Evolutionary conservation across 2,888 invertebrate species (phyloP).

Genomic region (Lycophotia porphyrea): DNA sequence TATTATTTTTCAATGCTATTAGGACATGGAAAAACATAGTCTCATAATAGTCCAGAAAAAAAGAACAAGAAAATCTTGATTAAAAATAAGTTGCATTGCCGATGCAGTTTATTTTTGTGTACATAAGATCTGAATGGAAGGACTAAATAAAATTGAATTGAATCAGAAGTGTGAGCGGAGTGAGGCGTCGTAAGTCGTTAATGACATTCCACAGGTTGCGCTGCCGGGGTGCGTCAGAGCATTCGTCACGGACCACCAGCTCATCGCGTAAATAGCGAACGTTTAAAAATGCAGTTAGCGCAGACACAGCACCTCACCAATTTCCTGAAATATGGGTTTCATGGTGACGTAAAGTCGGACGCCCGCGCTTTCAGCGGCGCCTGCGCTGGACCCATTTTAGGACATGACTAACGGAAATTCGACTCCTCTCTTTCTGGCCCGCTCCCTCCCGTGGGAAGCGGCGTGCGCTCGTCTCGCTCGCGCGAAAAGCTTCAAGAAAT

Average conservation of each 20-base stretch:
- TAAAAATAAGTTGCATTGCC: conserved; percentile 1
- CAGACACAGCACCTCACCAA: conserved; percentile 77
- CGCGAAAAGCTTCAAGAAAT: conserved; percentile 90
- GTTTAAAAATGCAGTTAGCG: conserved; percentile 80
- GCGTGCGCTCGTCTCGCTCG: conserved; percentile 85
- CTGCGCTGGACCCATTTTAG: conserved; percentile 93
- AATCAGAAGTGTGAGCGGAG: conserved; percentile 74
- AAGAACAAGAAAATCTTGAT: neutral
- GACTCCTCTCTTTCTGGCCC: conserved; percentile 89
- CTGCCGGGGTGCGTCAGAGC: conserved; percentile 84
- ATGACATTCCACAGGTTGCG: conserved; percentile 85
- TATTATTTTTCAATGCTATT: neutral
- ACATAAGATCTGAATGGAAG: conserved; percentile 49
- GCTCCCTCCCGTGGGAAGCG: conserved; percentile 87
- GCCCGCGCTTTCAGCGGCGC: conserved; percentile 91
- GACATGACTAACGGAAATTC: conserved; percentile 93
- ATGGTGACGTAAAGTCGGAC: conserved; percentile 88
- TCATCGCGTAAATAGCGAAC: conserved; percentile 74
- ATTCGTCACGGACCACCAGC: conserved; percentile 80
- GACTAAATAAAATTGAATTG: conserved; percentile 71
- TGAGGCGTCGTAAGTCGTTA: conserved; percentile 83
- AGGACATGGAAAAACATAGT: neutral
- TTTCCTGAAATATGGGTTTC: conserved; percentile 90
- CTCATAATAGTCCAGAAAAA: neutral
- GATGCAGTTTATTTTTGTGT: conserved; percentile 40